Base-by-base conservation (phyloP, 1,140 invertebrate genomes). In the Eurosta solidaginis region DNA sequence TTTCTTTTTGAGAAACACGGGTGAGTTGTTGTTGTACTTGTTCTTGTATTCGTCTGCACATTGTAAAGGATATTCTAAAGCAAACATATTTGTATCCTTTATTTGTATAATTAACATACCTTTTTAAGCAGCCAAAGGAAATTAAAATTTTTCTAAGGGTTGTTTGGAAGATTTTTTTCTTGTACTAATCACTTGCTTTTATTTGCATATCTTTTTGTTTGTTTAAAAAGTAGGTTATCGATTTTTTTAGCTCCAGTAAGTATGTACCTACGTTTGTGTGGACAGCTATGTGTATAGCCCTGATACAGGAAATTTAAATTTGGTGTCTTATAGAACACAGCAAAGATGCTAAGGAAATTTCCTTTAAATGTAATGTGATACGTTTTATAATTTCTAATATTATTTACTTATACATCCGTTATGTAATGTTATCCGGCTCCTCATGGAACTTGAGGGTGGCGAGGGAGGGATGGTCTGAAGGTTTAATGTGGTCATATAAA, bases 31-130 rank as follows among this genome's bases (percentile, higher is more conserved):
- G 33, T 33, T 59, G 54, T 14, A 14, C 33, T 10, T 54, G 54
- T 22, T n/a, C 36, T 68, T 68, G 59, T 68, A 14, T 68, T 14
- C 40, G 10, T n/a, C 17, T 40, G n/a, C 59, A 29, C 27, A 36
- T 68, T 68, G 59, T 40, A 68, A 68, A 68, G 59, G 33, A 68
- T 68, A 68, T 68, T 10, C 59, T 22, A 27, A 68, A 36, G 33
- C 49, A 22, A 5, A 22, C 49, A 68, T n/a, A 68, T 59, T 29
- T 33, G 25, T 59, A 9, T 10, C 0, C 12, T 14, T 59, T 17
- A 59, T 40, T 68, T 68, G 59, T 42, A 63, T 68, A 68, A 68
- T 68, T 68, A 68, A 68, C 59, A 40, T 36, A 68, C 36, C n/a
- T 29, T n/a, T n/a, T 42, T 68, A 68, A 36, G 59, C 20, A 68